Percentiles rank a stretch among this genome's conserved stretches.
phyloP scores from a whole-genome alignment of 2,888 invertebrate species.

The Acanthosepion esculentum region DNA sequence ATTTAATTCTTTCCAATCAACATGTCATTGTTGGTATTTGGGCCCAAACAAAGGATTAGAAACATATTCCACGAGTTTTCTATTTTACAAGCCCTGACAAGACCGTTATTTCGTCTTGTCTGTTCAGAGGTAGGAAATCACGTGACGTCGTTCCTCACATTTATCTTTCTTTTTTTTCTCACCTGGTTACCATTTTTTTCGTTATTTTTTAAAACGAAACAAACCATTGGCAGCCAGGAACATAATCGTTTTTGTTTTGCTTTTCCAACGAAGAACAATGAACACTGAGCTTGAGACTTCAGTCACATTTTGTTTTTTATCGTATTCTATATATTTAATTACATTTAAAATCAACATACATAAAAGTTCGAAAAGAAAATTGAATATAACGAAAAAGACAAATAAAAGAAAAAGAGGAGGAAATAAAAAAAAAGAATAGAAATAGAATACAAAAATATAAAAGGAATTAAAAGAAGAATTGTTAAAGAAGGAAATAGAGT shows the following conservation, averaged over 20 bases:
- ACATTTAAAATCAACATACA: not conserved
- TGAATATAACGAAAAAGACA: not conserved
- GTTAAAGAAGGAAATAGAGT: too few relatives aligned
- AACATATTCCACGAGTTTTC: not conserved
- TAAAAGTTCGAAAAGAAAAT: not conserved
- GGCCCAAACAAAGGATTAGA: not conserved
- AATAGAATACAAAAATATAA: not conserved
- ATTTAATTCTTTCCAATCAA: slow-evolving; percentile 17
- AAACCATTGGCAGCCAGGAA: not conserved
- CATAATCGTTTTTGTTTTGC: not conserved
- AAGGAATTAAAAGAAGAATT: not conserved
- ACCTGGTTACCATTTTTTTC: not conserved
- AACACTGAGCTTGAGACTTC: not conserved
- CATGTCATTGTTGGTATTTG: slow-evolving; percentile 15
- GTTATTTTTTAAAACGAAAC: not conserved
- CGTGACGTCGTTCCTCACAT: not conserved
- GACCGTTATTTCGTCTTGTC: not conserved
- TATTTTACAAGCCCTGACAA: not conserved
- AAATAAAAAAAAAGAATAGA: not conserved
- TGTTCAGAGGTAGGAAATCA: not conserved
- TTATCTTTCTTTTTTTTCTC: not conserved
- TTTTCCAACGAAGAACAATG: not conserved
- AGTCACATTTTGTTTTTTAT: not conserved
- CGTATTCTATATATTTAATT: not conserved
- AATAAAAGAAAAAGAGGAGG: not conserved